A percentile compares a stretch with the other conserved stretches of the same genome.
These are phyloP conservation scores for Cantharis rufa DNA, from an alignment of 2,888 invertebrate genomes.

Conservation along the genomic window DNA sequence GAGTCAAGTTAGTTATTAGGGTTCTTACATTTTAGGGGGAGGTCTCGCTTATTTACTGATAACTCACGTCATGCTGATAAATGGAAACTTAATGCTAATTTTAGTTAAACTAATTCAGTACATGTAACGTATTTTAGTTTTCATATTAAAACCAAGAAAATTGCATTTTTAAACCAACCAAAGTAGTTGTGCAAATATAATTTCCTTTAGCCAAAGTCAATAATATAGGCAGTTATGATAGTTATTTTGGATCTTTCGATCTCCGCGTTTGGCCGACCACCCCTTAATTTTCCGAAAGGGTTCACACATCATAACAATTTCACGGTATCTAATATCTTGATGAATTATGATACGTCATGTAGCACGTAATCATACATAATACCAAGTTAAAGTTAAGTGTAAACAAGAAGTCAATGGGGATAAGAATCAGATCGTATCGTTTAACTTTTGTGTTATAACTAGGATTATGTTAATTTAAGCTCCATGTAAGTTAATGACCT, in stretches of 20 bases:
- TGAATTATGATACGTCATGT: slow-evolving; percentile 30
- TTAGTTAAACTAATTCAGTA: slow-evolving; percentile 52
- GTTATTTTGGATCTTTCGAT: neutral
- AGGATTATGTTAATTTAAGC: slow-evolving; percentile 33
- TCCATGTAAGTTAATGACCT: slow-evolving; percentile 9
- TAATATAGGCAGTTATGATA: neutral
- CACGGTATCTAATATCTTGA: slow-evolving; percentile 30
- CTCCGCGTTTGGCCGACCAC: neutral
- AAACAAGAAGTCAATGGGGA: slow-evolving; percentile 30
- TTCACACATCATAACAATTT: slow-evolving; percentile 24
- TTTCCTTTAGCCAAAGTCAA: neutral
- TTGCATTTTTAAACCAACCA: neutral
- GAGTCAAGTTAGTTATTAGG: slow-evolving; percentile 35
- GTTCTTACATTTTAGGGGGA: slow-evolving; percentile 40
- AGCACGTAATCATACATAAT: slow-evolving; percentile 30
- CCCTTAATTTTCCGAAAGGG: slow-evolving; percentile 5
- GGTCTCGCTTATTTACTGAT: slow-evolving; percentile 55
- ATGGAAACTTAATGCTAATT: slow-evolving; percentile 56
- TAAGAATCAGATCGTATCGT: slow-evolving; percentile 32
- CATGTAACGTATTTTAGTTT: slow-evolving; percentile 30
- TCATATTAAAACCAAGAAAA: neutral
- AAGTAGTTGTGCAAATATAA: neutral
- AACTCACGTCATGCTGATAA: slow-evolving; percentile 55
- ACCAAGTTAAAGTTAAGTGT: slow-evolving; percentile 26
- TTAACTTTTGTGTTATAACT: slow-evolving; percentile 30